These are phyloP conservation scores for Chanos chanos DNA, from an alignment of 2,797 vertebrate genomes.

Conservation along the genomic window DNA sequence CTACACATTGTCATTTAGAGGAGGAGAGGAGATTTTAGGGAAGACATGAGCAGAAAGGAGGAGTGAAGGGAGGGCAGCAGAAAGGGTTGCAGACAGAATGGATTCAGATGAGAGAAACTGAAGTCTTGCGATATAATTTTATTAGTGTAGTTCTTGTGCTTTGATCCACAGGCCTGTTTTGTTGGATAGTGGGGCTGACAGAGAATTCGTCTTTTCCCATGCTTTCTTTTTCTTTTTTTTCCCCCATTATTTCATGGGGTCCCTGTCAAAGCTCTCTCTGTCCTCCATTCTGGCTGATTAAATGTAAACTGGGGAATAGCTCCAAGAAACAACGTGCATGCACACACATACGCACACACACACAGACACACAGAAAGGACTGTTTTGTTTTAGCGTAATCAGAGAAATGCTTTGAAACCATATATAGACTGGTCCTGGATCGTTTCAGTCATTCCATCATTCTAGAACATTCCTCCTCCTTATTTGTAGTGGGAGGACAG, in stretches of 20 bases:
- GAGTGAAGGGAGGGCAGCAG: not conserved
- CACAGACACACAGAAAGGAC: not conserved
- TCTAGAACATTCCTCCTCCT: not conserved
- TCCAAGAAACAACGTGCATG: not conserved
- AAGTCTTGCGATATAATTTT: too few relatives aligned
- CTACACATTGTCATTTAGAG: not conserved
- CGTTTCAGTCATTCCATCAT: not conserved
- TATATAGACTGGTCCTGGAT: constrained; percentile 8
- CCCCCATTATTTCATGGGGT: too few relatives aligned
- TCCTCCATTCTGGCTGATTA: constrained; percentile 26
- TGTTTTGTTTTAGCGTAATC: not conserved
- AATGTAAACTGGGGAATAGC: constrained; percentile 28
- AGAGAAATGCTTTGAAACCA: not conserved
- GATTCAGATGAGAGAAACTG: too few relatives aligned
- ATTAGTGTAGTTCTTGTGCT: too few relatives aligned
- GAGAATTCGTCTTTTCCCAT: too few relatives aligned
- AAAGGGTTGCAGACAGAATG: too few relatives aligned
- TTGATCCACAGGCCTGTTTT: too few relatives aligned
- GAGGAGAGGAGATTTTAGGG: not conserved
- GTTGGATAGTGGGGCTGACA: too few relatives aligned
- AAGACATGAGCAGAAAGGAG: not conserved
- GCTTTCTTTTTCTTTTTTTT: too few relatives aligned
- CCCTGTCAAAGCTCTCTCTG: too few relatives aligned
- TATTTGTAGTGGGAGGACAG: not conserved
- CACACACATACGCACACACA: not conserved